Percentiles rank a stretch among this genome's conserved stretches.
Evolutionary conservation across 2,888 invertebrate species (phyloP).

Genomic region (Deilephila porcellus): DNA sequence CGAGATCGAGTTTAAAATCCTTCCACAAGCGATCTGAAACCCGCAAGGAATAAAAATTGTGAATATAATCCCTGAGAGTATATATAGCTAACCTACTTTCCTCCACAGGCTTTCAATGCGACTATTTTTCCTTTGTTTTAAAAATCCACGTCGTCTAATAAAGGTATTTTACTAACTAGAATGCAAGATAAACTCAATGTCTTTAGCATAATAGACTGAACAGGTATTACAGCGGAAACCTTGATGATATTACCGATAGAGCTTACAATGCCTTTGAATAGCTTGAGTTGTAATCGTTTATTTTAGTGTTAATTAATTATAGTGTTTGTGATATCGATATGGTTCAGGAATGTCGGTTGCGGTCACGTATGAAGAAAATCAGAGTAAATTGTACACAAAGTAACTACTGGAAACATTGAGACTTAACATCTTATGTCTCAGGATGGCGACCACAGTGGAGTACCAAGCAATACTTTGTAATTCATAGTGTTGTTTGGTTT

Average conservation of each 20-base stretch:
- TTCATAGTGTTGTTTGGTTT: no score
- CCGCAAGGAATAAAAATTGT: background rate
- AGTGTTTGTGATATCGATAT: no score
- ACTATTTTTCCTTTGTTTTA: conserved; percentile 11
- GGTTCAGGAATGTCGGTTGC: no score
- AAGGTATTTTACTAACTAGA: conserved; percentile 12
- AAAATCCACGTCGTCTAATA: conserved; percentile 16
- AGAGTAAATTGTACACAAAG: no score
- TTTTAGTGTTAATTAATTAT: background rate
- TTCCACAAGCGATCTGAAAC: no score
- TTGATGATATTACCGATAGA: background rate
- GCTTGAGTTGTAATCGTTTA: background rate
- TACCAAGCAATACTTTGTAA: no score
- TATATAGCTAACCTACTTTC: conserved; percentile 19
- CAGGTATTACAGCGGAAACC: background rate
- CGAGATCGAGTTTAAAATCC: no score
- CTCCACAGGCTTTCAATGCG: background rate
- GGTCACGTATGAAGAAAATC: no score
- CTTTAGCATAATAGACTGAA: background rate
- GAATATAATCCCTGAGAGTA: conserved; percentile 14
- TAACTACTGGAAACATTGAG: no score
- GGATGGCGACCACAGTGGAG: no score
- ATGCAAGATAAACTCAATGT: conserved; percentile 6
- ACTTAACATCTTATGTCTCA: no score
- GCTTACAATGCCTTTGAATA: background rate